Conservation (phyloP, 2,113 vertebrate species). For the Brachionichthys hirsutus region DNA sequence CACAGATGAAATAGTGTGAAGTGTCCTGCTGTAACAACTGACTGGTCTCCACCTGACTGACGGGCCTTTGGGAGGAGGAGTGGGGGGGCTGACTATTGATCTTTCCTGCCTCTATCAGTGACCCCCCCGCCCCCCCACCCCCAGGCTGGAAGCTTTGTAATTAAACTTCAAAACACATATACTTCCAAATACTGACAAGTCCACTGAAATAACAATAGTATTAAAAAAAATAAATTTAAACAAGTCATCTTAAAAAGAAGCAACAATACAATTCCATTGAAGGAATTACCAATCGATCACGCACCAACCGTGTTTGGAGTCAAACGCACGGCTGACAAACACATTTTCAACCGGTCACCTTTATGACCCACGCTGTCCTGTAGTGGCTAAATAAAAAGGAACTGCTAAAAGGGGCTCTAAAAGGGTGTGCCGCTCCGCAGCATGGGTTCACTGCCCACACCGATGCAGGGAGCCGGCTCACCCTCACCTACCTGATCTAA, state of each 20-base stretch:
- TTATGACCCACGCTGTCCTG: conserved; percentile 7
- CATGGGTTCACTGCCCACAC: too few species aligned
- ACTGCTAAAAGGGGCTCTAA: not conserved
- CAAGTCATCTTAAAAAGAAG: conserved; percentile 40
- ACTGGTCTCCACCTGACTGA: conserved; percentile 50
- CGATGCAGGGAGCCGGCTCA: not conserved
- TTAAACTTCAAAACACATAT: conserved; percentile 69
- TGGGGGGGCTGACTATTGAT: conserved; percentile 5
- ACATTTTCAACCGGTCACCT: conserved; percentile 8
- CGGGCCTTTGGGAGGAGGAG: too few species aligned
- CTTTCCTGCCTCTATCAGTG: conserved; percentile 10
- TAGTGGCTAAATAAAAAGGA: conserved; percentile 7
- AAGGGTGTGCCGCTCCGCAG: conserved; percentile 3
- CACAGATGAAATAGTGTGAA: conserved; percentile 34
- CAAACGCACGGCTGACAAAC: conserved; percentile 21
- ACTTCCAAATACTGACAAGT: conserved; percentile 79
- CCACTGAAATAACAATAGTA: conserved; percentile 63
- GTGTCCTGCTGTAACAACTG: conserved; percentile 56
- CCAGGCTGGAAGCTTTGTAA: conserved; percentile 53
- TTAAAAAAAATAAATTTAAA: conserved; percentile 46
- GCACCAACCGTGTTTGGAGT: conserved; percentile 29
- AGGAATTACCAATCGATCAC: conserved; percentile 14
- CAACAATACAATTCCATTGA: conserved; percentile 50
- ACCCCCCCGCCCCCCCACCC: conserved; percentile 31
- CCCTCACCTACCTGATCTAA: conserved; percentile 5